Conservation (phyloP, 2,797 vertebrate genomes). For the Onychomys leucogaster region DNA sequence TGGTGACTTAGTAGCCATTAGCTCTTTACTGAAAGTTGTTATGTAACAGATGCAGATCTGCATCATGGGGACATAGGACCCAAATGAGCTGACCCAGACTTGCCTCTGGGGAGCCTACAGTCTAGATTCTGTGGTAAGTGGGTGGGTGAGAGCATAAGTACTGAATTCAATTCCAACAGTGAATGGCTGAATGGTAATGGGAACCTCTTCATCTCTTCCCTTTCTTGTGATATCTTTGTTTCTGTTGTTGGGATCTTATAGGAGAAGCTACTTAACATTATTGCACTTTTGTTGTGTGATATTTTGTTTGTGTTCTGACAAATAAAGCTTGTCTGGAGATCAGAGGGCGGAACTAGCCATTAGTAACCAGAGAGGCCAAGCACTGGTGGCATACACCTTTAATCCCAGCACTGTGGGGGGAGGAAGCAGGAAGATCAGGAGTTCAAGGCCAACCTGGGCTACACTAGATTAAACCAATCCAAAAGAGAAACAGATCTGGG, state of each 20-base stretch:
- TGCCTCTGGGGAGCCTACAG: rapidly evolving
- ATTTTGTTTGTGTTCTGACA: too few relatives aligned
- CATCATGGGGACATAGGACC: rapidly evolving
- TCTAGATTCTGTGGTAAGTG: neutral
- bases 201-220: neutral
- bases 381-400: too few relatives aligned
- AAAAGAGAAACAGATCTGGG: too few relatives aligned
- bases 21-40: neutral
- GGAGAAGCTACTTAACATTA: neutral
- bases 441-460: too few relatives aligned
- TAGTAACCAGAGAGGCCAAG: too few relatives aligned
- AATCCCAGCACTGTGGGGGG: too few relatives aligned
- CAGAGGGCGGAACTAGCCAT: too few relatives aligned
- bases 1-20: rapidly evolving
- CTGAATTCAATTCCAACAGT: neutral
- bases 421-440: too few relatives aligned
- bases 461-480: too few relatives aligned
- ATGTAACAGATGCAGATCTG: rapidly evolving
- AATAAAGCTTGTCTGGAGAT: too few relatives aligned
- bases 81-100: rapidly evolving
- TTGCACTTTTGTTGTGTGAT: neutral
- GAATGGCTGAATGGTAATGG: neutral
- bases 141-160: neutral
- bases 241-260: neutral
- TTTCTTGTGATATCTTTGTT: neutral